Conservation (phyloP, 1,140 invertebrate species). For the Hypothenemus hampei region DNA sequence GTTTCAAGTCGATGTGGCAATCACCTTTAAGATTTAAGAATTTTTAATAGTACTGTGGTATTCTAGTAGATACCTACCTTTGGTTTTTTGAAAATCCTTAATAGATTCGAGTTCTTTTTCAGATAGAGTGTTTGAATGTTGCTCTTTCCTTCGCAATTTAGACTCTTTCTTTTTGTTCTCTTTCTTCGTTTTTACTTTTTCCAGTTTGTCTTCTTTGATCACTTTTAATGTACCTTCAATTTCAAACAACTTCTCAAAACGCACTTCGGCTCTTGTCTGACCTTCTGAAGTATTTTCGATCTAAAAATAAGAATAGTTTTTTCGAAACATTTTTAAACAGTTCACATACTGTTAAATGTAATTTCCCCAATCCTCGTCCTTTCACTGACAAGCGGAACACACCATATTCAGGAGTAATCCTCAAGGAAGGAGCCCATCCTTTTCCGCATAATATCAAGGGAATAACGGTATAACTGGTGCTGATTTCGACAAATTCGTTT, state of each 20-base stretch:
- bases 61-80: background rate
- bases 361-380: constrained; percentile 12
- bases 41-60: background rate
- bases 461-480: constrained; percentile 23
- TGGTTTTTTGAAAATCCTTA: background rate
- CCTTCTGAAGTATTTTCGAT: constrained; percentile 18
- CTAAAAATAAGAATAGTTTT: constrained; percentile 9
- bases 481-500: constrained; percentile 31
- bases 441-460: constrained; percentile 28
- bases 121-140: constrained; percentile 16
- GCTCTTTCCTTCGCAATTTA: constrained; percentile 1
- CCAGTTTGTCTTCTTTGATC: constrained; percentile 1
- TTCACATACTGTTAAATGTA: constrained; percentile 19
- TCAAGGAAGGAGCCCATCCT: constrained; percentile 14
- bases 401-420: constrained; percentile 17
- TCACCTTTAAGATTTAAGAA: constrained; percentile 2
- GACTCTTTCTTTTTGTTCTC: constrained; percentile 7
- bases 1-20: constrained; percentile 7
- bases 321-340: background rate
- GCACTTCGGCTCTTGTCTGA: constrained; percentile 9
- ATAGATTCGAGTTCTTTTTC: constrained; percentile 13
- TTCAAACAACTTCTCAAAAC: constrained; percentile 27
- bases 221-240: constrained; percentile 9
- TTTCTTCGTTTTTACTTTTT: constrained; percentile 11
- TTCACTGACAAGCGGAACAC: constrained; percentile 23